Base-by-base conservation (phyloP, 1,140 invertebrate species). In the Goniozus legneri region DNA sequence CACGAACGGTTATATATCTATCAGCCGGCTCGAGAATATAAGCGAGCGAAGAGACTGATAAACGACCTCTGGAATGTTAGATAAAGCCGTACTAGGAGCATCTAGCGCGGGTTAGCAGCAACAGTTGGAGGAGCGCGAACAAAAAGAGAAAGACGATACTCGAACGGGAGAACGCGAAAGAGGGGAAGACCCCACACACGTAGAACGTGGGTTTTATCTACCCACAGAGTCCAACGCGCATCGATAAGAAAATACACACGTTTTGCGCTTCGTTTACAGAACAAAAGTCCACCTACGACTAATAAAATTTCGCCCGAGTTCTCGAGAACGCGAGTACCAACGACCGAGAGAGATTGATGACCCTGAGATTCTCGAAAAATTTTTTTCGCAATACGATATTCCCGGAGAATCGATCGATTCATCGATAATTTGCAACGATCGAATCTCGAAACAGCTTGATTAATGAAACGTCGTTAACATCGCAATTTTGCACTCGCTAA, bases 61-160 rank as follows among this genome's bases (percentile, higher is more conserved):
- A 69, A 64, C 63, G 52, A 56, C 57, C 60, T 67, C 54, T 60
- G 63, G 65, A 69, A 65, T 65, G 67, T 61, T 58, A 64, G 67
- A 71, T 71, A 68, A 68, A 67, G 54, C 47, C 45, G 37, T n/a
- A 44, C 53, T 64, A 64, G 58, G 52, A 58, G 44, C 56, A 57
- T 44, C 38, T 27, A 27, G 24, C 24, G n/a, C 22, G 14, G 33
- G 42, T 47, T 39, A 46, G 27, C 35, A 37, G 36, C 48, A 43
- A 59, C 53, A 46, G 48, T 38, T 44, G 42, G 36, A 44, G 22
- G 31, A 44, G 19, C 43, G 27, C 3, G 41, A 45, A 27, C 10
- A 22, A 15, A 16, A 47, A 22, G 21, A 13, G 8, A 19, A n/a
- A 14, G 35, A 10, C 16, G 35, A 10, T n/a, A 14, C 16, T 50